A percentile compares a stretch with the other conserved stretches of the same genome.
Evolutionary conservation across 1,140 invertebrate species (phyloP).

Genomic region (Conopomorpha cramerella): DNA sequence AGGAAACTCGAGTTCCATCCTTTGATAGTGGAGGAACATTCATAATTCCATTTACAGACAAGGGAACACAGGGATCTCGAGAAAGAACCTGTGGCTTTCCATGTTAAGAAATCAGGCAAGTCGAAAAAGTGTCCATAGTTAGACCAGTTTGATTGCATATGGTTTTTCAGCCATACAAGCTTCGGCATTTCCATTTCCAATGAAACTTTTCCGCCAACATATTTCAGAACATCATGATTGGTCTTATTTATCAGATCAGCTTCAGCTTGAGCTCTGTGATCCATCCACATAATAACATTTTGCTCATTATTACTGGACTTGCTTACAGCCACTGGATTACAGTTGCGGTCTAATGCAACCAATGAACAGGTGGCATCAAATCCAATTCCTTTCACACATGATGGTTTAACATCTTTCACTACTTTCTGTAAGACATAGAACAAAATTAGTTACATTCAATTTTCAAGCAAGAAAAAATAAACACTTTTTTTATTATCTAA

Average conservation of each 20-base stretch:
- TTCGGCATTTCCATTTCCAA: constrained; percentile 96
- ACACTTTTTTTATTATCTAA: too few relatives aligned
- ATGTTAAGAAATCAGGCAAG: constrained; percentile 92
- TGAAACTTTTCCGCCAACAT: constrained; percentile 90
- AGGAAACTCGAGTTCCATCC: constrained; percentile 82
- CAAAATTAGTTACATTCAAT: too few relatives aligned
- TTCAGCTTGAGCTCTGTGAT: constrained; percentile 86
- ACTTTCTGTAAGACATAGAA: constrained; percentile 63
- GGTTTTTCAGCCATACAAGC: constrained; percentile 90
- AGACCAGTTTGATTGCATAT: constrained; percentile 70
- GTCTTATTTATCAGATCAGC: constrained; percentile 81
- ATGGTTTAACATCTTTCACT: constrained; percentile 55
- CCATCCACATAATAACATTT: constrained; percentile 97
- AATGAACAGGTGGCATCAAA: constrained; percentile 97
- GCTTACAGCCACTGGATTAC: constrained; percentile 76
- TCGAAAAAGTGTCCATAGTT: constrained; percentile 83
- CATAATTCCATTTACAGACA: constrained; percentile 95
- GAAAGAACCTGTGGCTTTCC: constrained; percentile 81
- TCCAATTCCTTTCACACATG: constrained; percentile 79
- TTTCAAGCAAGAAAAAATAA: too few relatives aligned
- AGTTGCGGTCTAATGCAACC: constrained; percentile 76
- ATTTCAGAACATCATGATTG: constrained; percentile 77
- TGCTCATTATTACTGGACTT: constrained; percentile 71
- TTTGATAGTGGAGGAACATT: constrained; percentile 61
- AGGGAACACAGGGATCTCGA: constrained; percentile 88